Evolutionary conservation across 2,113 vertebrate species (phyloP), one percentile per base, ranked within the genome.

Genomic region (Etia nguti): DNA sequence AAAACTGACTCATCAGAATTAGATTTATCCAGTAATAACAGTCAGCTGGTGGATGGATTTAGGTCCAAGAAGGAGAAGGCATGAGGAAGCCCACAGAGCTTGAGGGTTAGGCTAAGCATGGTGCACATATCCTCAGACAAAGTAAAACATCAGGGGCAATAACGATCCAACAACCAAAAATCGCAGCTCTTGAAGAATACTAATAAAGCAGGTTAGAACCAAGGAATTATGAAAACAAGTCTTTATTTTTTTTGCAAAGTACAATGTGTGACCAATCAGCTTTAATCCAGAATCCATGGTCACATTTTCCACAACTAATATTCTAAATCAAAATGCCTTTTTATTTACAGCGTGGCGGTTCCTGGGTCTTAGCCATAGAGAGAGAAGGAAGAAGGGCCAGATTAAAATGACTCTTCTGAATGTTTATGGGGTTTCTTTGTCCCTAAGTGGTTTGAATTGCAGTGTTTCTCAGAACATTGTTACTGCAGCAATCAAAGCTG

Each of bases 391-490:
- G 4, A 12, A 6, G 4, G 85, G 77, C 2, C 85, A 26, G 20
- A 43, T 36, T 84, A 65, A 80, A 90, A 57, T 6, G 81, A 41
- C 79, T 48, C 43, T 31, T 81, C 84, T 36, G 68, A 79, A 43
- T 65, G 75, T 86, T 92, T 77, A 81, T 9, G 55, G 54, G 22
- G 12, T 24, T 38, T 90, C 79, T 83, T 85, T 13, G 6, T 83
- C 77, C 3, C 6, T 55, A 56, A 92, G 68, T 65, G 83, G 38
- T 75, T 80, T 68, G 38, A 86, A 75, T 90, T 87, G 36, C 82
- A 34, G 68, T 3, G 43, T 52, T 6, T 83, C 62, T 3, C 38
- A 77, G 60, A 36, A 55, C 48, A 34, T 52, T 77, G 81, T 86
- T 77, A 36, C 55, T 16, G 62, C 68, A 81, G 79, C 75, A 84